Evolutionary conservation across 2,797 vertebrate genomes (phyloP).

Genomic region (Gobionotothen gibberifrons): DNA sequence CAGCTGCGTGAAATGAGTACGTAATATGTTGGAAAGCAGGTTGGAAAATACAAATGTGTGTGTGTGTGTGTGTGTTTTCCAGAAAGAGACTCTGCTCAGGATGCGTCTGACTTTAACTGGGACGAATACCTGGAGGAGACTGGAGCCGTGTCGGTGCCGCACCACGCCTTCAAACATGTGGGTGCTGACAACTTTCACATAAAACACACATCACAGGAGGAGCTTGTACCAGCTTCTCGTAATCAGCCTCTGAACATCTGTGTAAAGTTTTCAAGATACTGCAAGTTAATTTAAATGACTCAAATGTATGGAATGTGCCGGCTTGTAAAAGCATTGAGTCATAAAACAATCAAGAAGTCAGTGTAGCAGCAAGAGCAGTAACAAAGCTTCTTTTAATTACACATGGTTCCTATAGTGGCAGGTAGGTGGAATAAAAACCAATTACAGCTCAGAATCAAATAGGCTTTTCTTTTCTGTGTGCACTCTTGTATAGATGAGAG

Average conservation of each 20-base stretch:
- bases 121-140: conserved; percentile 98
- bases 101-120: conserved; percentile 95
- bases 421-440: neutral
- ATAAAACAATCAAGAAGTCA: conserved; percentile 5
- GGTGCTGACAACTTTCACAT: conserved; percentile 66
- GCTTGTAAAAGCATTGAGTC: neutral
- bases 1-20: conserved; percentile 37
- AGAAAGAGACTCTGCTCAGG: conserved; percentile 93
- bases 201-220: conserved; percentile 4
- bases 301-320: conserved; percentile 2
- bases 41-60: conserved; percentile 17
- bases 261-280: neutral
- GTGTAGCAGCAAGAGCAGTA: neutral
- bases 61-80: conserved; percentile 27
- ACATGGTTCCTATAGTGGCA: neutral
- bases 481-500: neutral
- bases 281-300: conserved; percentile 8
- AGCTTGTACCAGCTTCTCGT: conserved; percentile 21
- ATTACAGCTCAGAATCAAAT: neutral
- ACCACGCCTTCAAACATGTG: conserved; percentile 97
- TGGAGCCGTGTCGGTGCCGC: conserved; percentile 90
- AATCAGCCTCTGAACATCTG: conserved; percentile 7
- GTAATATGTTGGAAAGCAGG: conserved; percentile 31
- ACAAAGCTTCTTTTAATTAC: conserved; percentile 2
- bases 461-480: neutral